A percentile compares a stretch with the other conserved stretches of the same genome.
Evolutionary conservation across 2,888 invertebrate species (phyloP).

Genomic region (Hemaris fuciformis): DNA sequence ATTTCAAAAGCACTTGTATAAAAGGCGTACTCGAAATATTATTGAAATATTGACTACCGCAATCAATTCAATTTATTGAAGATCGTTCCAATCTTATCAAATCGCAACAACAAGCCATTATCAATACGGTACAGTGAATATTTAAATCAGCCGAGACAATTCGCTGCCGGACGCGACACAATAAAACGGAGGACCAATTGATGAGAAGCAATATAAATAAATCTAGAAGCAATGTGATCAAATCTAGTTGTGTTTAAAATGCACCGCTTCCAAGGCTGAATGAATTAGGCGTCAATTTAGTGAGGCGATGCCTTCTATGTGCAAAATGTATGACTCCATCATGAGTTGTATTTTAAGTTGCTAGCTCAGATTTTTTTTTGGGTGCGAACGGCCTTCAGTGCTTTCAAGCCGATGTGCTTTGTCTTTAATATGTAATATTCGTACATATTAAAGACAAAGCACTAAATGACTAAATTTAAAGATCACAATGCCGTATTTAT

Average conservation of each 20-base stretch:
- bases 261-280: constrained; percentile 46
- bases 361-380: too few species aligned
- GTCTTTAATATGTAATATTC: too few species aligned
- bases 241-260: constrained; percentile 23
- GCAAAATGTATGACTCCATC: constrained; percentile 1
- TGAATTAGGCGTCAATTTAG: constrained; percentile 46
- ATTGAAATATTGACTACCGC: neutral
- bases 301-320: constrained; percentile 16
- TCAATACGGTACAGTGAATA: constrained; percentile 3
- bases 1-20: too few species aligned
- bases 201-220: neutral
- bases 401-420: neutral
- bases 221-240: constrained; percentile 2
- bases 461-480: too few species aligned
- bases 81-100: constrained; percentile 3
- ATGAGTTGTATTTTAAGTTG: neutral
- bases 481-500: too few species aligned
- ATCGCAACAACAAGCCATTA: neutral
- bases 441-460: too few species aligned
- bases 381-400: neutral
- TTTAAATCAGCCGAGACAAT: constrained; percentile 6
- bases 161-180: neutral
- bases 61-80: neutral
- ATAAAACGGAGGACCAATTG: neutral
- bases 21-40: too few species aligned